Percentiles rank a stretch among this genome's conserved stretches.
Evolutionary conservation across 2,888 invertebrate species (phyloP).

Genomic region (Ommatoiulus sabulosus): DNA sequence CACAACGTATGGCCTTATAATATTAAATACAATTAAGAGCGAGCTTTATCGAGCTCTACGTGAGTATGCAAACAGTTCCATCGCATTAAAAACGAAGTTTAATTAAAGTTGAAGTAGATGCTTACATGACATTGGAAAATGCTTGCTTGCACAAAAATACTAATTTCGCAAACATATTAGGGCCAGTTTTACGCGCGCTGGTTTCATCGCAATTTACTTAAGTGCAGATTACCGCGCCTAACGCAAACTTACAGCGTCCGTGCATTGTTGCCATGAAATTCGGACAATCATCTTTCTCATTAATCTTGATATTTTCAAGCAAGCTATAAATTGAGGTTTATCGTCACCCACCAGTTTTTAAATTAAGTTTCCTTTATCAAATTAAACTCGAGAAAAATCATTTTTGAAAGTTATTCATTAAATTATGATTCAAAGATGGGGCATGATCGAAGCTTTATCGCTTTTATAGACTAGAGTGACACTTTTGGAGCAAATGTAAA

Average conservation of each 20-base stretch:
- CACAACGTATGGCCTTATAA: slow-evolving; percentile 32
- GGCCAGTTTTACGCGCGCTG: background rate
- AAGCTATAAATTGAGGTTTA: background rate
- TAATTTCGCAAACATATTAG: slow-evolving; percentile 3
- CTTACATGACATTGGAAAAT: background rate
- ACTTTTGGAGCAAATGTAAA: too few species aligned
- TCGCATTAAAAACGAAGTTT: slow-evolving; percentile 22
- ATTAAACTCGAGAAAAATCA: background rate
- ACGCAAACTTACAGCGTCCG: background rate
- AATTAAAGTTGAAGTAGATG: slow-evolving; percentile 37
- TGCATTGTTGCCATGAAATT: background rate
- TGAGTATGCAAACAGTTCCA: slow-evolving; percentile 3
- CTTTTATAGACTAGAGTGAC: too few species aligned
- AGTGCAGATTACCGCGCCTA: slow-evolving; percentile 5
- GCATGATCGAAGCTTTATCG: too few species aligned
- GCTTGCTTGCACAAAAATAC: background rate
- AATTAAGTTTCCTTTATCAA: background rate
- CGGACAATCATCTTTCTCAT: slow-evolving; percentile 38
- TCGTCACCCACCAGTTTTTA: background rate
- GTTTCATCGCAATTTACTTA: slow-evolving; percentile 32
- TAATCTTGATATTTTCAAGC: slow-evolving; percentile 17
- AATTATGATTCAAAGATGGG: background rate
- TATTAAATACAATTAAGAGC: slow-evolving; percentile 47
- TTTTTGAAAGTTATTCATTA: background rate
- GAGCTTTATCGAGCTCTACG: slow-evolving; percentile 17